Percentiles rank a stretch among this genome's conserved stretches.
Conservation (phyloP, 2,797 vertebrate genomes). For the Chaenodraco wilsoni region DNA sequence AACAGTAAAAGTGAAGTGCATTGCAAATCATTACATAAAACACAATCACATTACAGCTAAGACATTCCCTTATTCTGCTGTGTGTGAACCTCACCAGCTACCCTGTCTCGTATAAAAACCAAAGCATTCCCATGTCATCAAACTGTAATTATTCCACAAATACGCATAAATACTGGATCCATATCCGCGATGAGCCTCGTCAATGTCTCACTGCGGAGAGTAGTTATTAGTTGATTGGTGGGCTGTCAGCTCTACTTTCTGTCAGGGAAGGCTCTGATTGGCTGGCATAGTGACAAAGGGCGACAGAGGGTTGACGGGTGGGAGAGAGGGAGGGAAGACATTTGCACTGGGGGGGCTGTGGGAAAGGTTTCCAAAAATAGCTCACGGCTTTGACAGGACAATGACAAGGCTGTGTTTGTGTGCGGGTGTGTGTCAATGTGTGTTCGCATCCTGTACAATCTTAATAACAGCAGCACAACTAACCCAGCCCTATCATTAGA, state of each 20-base stretch:
- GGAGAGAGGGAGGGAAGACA: slow-evolving; percentile 62
- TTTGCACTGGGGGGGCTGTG: slow-evolving; percentile 58
- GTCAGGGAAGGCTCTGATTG: slow-evolving; percentile 63
- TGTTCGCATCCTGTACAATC: slow-evolving; percentile 71
- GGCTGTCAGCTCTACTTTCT: slow-evolving; percentile 74
- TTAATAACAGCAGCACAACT: slow-evolving; percentile 75
- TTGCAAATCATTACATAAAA: not conserved
- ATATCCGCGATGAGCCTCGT: slow-evolving; percentile 54
- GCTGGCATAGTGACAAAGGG: slow-evolving; percentile 67
- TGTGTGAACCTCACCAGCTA: slow-evolving; percentile 24
- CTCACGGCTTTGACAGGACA: slow-evolving; percentile 73
- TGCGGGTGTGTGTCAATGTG: slow-evolving; percentile 28
- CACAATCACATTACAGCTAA: not conserved
- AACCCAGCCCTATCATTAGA: slow-evolving; percentile 72
- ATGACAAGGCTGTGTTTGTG: slow-evolving; percentile 64
- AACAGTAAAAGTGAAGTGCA: no score
- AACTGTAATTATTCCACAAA: slow-evolving; percentile 67
- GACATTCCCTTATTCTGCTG: not conserved
- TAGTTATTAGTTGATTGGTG: slow-evolving; percentile 78
- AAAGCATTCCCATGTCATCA: slow-evolving; percentile 63
- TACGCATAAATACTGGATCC: slow-evolving; percentile 68
- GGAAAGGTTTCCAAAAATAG: slow-evolving; percentile 77
- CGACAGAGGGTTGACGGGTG: slow-evolving; percentile 67
- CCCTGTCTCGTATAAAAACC: slow-evolving; percentile 45
- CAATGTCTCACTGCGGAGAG: slow-evolving; percentile 55